phyloP scores from a whole-genome alignment of 2,113 vertebrate genomes.

The Pithys albifrons region DNA sequence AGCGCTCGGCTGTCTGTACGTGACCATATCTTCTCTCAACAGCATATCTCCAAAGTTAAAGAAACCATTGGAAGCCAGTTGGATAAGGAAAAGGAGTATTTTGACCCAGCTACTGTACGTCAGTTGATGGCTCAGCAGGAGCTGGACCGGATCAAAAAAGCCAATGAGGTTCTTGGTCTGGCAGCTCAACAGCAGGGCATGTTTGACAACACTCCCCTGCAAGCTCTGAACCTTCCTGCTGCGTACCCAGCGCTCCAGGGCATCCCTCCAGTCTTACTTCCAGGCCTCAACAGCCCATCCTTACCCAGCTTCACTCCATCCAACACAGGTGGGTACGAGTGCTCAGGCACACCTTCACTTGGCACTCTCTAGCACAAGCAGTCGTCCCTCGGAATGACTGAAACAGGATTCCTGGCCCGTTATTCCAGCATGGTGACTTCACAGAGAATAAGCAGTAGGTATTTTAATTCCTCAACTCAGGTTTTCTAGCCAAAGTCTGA shows the following conservation, averaged over 20 bases:
- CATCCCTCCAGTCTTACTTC: conserved; percentile 95
- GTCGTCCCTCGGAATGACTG: neutral
- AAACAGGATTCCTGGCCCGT: neutral
- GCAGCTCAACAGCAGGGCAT: conserved; percentile 91
- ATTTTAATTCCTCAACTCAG: neutral
- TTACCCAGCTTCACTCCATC: conserved; percentile 96
- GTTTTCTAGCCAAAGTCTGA: neutral
- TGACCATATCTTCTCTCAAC: conserved; percentile 98
- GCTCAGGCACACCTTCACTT: neutral
- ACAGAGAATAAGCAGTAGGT: neutral
- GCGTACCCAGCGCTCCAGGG: conserved; percentile 94
- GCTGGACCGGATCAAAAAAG: conserved; percentile 98
- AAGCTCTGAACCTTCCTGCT: conserved; percentile 94
- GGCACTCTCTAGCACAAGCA: neutral
- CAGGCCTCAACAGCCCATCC: conserved; percentile 95
- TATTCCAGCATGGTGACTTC: neutral
- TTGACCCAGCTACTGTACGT: conserved; percentile 97
- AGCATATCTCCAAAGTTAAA: conserved; percentile 99
- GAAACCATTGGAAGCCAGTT: conserved; percentile 98
- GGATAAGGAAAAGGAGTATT: conserved; percentile 99
- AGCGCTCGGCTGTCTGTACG: conserved; percentile 96
- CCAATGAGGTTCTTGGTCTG: conserved; percentile 97
- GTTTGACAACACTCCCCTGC: conserved; percentile 93
- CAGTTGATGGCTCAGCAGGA: conserved; percentile 99
- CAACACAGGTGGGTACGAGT: conserved; percentile 90